These are phyloP conservation scores for Pseudococcus viburni DNA, from an alignment of 2,888 invertebrate genomes.

Conservation along the genomic window DNA sequence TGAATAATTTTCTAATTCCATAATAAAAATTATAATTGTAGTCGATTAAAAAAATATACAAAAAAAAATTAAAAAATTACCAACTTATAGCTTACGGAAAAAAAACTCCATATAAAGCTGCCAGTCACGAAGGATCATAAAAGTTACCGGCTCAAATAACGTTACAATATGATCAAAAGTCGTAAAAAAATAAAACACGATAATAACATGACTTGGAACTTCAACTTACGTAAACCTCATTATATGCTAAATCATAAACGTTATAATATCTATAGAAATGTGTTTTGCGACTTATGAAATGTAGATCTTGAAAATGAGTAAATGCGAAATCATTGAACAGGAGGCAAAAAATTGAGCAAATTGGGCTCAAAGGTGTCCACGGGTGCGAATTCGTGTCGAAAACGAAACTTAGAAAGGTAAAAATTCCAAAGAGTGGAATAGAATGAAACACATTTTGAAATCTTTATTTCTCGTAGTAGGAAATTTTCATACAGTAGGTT, in stretches of 20 bases:
- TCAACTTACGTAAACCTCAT: background rate
- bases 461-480: no score
- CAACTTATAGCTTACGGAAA: background rate
- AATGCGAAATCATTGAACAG: no score
- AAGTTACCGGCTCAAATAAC: background rate
- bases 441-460: no score
- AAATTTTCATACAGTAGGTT: no score
- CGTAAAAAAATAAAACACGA: background rate
- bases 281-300: background rate
- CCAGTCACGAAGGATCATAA: conserved; percentile 13
- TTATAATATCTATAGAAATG: background rate
- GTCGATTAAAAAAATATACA: background rate
- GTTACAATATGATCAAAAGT: background rate
- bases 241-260: background rate
- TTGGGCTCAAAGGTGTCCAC: no score
- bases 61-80: background rate
- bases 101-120: background rate
- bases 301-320: background rate
- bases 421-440: no score
- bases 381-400: no score
- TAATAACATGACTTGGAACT: background rate
- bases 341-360: background rate
- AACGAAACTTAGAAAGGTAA: no score
- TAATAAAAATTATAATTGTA: background rate
- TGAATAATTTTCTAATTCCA: no score